Evolutionary conservation across 2,113 vertebrate species (phyloP), one percentile per base, ranked within the genome.

Genomic region (Diadophis punctatus): DNA sequence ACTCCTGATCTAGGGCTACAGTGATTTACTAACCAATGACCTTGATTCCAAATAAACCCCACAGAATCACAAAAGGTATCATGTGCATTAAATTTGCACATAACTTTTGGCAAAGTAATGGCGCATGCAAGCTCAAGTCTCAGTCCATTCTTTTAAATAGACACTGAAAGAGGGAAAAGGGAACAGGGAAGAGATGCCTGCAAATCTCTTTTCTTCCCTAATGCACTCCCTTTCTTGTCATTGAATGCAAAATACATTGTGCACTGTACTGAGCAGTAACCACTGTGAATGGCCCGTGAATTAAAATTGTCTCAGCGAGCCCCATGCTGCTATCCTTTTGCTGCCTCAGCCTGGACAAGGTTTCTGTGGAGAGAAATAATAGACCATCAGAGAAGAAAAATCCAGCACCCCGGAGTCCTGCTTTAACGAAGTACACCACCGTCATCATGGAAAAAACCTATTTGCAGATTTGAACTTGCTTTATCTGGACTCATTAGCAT

Each of bases 241-340:
- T 94, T 95, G 93, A 93, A 94, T 96, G 80, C 60, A 84, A 96
- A 93, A 46, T 80, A 94, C 86, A 68, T 55, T 55, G 85, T 93
- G 39, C 86, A 23, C 68, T 51, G 74, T 43, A 86, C 48, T 53
- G 88, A 92, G 68, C 1, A 3, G 46, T 93, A 39, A 53, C 95
- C 92, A 88, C 39, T n/a, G 92, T 55, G 68, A 52, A 53, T 93
- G 10, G 90, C 14, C 93, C 58, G 46, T 49, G 56, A 68, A 92
- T 93, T 94, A 94, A 94, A 94, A 95, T 94, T 91, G 85, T 93
- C 86, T 88, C 0, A 3, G 46, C 5, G 0, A 1, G n/a, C 91
- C 43, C n/a, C 39, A 90, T 87, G 0, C 63, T 93, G 56, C 90
- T 95, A 86, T 94, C 25, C 51, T 95, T 95, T 48, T 94, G 63